Conservation (phyloP, 2,888 invertebrate genomes). For the Dolichomitus sp. region DNA sequence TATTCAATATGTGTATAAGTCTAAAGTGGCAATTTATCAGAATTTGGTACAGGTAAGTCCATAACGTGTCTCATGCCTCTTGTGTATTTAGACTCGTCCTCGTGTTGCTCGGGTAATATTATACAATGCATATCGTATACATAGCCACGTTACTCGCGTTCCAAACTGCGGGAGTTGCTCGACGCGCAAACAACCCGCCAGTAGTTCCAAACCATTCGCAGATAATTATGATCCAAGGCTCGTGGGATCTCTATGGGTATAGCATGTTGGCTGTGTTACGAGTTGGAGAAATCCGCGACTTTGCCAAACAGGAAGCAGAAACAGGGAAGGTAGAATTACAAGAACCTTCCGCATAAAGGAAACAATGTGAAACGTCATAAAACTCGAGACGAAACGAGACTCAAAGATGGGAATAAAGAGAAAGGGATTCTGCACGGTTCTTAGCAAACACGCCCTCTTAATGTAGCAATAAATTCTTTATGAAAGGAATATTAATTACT, state of each 20-base stretch:
- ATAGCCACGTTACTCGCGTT: slow-evolving; percentile 43
- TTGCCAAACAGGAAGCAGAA: slow-evolving; percentile 47
- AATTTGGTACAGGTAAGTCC: slow-evolving; percentile 77
- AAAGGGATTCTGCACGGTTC: slow-evolving; percentile 17
- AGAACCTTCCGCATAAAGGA: slow-evolving; percentile 26
- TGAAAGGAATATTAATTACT: slow-evolving; percentile 61
- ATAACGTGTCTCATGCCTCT: slow-evolving; percentile 69
- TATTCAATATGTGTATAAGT: neutral
- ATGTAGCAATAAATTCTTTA: slow-evolving; percentile 55
- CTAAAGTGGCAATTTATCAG: slow-evolving; percentile 73
- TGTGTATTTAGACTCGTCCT: slow-evolving; percentile 68
- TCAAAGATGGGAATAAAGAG: slow-evolving; percentile 24
- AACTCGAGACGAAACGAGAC: slow-evolving; percentile 40
- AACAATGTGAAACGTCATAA: slow-evolving; percentile 49
- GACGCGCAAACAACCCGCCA: slow-evolving; percentile 68
- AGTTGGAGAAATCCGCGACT: slow-evolving; percentile 48
- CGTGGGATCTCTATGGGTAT: slow-evolving; percentile 24
- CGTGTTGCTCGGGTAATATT: slow-evolving; percentile 62
- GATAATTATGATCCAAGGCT: slow-evolving; percentile 79
- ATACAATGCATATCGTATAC: slow-evolving; percentile 45
- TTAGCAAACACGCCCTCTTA: slow-evolving; percentile 27
- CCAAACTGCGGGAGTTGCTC: slow-evolving; percentile 72
- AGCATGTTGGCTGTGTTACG: slow-evolving; percentile 40
- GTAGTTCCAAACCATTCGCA: slow-evolving; percentile 77
- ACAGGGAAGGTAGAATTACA: slow-evolving; percentile 34